Conservation (phyloP, 2,113 vertebrate genomes). For the Syrrhaptes paradoxus region DNA sequence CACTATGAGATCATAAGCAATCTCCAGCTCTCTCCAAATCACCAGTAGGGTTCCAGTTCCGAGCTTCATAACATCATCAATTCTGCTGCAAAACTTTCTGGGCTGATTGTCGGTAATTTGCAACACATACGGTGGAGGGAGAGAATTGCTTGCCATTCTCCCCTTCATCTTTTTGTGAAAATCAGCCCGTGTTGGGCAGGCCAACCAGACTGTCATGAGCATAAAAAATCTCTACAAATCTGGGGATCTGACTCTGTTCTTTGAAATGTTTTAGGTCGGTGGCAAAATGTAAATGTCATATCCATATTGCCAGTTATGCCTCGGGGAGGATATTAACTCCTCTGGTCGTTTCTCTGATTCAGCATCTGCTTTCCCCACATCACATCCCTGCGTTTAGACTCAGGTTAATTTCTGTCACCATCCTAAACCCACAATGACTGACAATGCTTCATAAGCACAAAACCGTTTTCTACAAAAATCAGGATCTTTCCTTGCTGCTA, state of each 20-base stretch:
- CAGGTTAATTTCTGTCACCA: neutral
- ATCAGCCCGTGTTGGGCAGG: neutral
- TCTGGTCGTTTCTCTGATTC: neutral
- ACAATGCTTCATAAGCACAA: neutral
- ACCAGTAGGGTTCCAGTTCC: neutral
- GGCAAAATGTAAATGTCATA: neutral
- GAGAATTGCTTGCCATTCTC: neutral
- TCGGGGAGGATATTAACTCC: neutral
- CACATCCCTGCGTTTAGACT: neutral
- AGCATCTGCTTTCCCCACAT: neutral
- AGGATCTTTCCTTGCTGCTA: neutral
- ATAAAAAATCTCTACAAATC: neutral
- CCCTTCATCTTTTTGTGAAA: neutral
- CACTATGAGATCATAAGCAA: conserved; percentile 53
- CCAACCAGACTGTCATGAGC: neutral
- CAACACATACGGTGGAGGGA: neutral
- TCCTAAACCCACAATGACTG: neutral
- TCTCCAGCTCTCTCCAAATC: conserved; percentile 55
- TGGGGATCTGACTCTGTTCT: neutral
- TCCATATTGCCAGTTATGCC: neutral
- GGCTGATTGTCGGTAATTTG: conserved; percentile 39
- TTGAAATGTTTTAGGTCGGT: neutral
- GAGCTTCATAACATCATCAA: conserved; percentile 16
- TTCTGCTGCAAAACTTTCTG: conserved; percentile 18
- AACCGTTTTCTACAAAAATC: neutral